These are phyloP conservation scores for Anodontia alba DNA, from an alignment of 2,888 invertebrate species.

Conservation along the genomic window DNA sequence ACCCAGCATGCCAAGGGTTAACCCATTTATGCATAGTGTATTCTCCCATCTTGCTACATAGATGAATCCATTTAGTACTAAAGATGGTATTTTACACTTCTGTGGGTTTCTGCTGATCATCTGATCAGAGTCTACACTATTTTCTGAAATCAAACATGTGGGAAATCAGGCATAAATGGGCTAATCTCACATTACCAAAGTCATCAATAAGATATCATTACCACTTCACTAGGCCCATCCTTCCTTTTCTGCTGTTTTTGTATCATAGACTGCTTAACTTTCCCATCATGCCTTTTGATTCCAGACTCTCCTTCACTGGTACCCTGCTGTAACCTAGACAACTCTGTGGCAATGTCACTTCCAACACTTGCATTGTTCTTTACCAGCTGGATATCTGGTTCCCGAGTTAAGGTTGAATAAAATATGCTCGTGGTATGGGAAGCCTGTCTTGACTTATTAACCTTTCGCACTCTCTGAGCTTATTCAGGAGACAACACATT, in stretches of 20 bases:
- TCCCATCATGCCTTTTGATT: neutral
- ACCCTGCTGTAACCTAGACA: constrained; percentile 55
- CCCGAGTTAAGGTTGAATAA: constrained; percentile 21
- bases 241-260: neutral
- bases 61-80: no score
- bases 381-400: constrained; percentile 91
- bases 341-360: constrained; percentile 80
- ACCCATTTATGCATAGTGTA: no score
- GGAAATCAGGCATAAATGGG: no score
- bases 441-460: neutral
- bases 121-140: no score
- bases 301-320: constrained; percentile 11
- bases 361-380: constrained; percentile 93
- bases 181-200: neutral
- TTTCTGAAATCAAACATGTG: no score
- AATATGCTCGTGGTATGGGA: neutral
- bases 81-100: no score
- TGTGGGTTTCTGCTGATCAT: no score
- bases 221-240: neutral
- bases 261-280: neutral
- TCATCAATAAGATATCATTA: no score
- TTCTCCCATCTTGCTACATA: no score
- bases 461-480: no score
- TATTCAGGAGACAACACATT: no score
- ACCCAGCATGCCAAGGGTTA: no score